Evolutionary conservation across 2,797 vertebrate species (phyloP), one percentile per base, ranked within the genome.

Genomic region (Percopsis omiscomaycus): DNA sequence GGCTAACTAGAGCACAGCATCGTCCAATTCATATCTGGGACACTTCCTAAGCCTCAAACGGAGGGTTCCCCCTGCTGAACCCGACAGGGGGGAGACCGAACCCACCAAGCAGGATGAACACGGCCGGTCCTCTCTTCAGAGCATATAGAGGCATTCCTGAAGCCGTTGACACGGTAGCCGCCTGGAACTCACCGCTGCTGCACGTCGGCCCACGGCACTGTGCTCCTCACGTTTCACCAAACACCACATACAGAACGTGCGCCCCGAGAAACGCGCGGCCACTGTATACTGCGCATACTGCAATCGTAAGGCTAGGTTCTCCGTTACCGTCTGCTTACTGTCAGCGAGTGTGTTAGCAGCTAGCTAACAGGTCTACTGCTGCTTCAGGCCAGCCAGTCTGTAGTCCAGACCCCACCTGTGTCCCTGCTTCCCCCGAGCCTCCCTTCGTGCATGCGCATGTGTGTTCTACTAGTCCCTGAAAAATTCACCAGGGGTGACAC

Each of bases 1-100:
- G 69, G 51, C 56, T 60, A 61, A 75, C 58, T 11, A 54, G 57
- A 69, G 61, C 51, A 0, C 59, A 57, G 54, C 59, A 65, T 74
- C 70, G 69, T 59, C 74, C 63, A 28, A 44, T 64, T 75, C 30
- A 52, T 61, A 78, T 82, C 62, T 77, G 71, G 70, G 73, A 58
- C 61, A 51, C 54, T 61, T 47, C n/a, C 5, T 37, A 37, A 37
- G 4, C 32, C 3, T 37, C 32, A 6, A 6, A 37, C 32, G 6
- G 32, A 37, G 32, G 32, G 32, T 37, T 37, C 32, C 32, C 32
- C 32, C 6, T 6, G 32, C 6, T 37, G 32, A 37, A 6, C 32
- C 32, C 6, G 32, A 37, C 32, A 4, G 32, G 6, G 30, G 6
- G 30, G 2, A 32, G 30, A 3, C 3, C 30, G 3, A 32, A 32